phyloP scores from a whole-genome alignment of 2,888 invertebrate species.

The Phania funesta region DNA sequence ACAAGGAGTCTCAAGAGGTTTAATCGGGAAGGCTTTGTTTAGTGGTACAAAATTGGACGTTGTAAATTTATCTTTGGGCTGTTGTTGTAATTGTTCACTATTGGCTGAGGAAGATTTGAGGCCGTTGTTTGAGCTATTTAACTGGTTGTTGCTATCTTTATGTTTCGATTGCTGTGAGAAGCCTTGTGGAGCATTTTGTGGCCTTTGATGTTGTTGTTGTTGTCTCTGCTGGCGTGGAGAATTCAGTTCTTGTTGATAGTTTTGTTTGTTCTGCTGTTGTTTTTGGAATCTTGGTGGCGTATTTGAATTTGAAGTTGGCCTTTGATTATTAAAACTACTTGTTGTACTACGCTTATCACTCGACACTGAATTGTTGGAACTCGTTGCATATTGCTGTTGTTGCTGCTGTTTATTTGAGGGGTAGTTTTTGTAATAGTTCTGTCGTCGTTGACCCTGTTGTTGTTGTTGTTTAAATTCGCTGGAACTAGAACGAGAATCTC shows the following conservation, averaged over 20 bases:
- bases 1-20: constrained; percentile 81
- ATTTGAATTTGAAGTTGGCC: constrained; percentile 65
- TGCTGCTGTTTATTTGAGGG: constrained; percentile 65
- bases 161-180: constrained; percentile 73
- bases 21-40: constrained; percentile 81
- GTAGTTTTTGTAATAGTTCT: constrained; percentile 60
- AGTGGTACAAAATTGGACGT: constrained; percentile 80
- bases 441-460: constrained; percentile 63
- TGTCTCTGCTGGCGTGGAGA: constrained; percentile 55
- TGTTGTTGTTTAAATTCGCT: constrained; percentile 70
- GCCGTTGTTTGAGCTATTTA: constrained; percentile 64
- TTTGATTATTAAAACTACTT: constrained; percentile 72
- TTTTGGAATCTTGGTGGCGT: constrained; percentile 75
- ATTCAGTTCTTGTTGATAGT: constrained; percentile 30
- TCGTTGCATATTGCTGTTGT: constrained; percentile 71
- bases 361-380: constrained; percentile 63
- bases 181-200: constrained; percentile 77
- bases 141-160: constrained; percentile 22
- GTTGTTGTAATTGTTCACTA: constrained; percentile 30
- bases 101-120: constrained; percentile 11
- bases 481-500: constrained; percentile 73
- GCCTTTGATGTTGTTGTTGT: constrained; percentile 71
- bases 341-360: constrained; percentile 69
- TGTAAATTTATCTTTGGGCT: constrained; percentile 21
- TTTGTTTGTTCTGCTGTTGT: constrained; percentile 71